Conservation (phyloP, 2,113 vertebrate genomes). For the Mormyrus lacerda region DNA sequence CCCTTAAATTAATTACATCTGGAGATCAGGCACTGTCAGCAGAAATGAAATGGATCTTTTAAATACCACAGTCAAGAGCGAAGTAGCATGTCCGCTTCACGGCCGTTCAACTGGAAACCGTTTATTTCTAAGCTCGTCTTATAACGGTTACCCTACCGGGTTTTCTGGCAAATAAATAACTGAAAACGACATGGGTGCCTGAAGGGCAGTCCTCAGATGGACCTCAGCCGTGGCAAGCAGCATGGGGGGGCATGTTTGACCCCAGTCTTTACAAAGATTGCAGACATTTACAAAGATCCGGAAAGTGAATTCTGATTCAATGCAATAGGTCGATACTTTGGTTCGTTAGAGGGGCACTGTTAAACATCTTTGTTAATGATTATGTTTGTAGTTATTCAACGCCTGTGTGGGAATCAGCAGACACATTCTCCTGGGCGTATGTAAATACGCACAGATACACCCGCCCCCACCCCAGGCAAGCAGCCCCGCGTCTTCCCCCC, state of each 20-base stretch:
- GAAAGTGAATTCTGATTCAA: not conserved
- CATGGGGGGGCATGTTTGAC: not conserved
- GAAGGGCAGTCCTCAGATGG: not conserved
- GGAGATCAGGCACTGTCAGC: not conserved
- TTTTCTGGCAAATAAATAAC: too few relatives aligned
- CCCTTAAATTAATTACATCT: not conserved
- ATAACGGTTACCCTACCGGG: not conserved
- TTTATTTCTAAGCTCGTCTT: not conserved
- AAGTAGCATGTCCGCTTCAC: not conserved
- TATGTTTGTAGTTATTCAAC: not conserved
- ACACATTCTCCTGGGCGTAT: not conserved
- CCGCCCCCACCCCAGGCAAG: not conserved
- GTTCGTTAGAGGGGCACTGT: not conserved
- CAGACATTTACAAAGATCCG: not conserved
- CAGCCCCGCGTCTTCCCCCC: not conserved
- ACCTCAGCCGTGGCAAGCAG: not conserved
- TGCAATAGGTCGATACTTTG: not conserved
- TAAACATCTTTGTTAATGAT: not conserved
- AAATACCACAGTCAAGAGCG: not conserved
- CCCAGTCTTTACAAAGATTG: not conserved
- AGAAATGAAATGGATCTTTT: not conserved
- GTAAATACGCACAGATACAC: not conserved
- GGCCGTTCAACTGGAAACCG: not conserved
- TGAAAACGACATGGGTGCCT: not conserved
- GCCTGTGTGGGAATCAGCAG: not conserved